These are phyloP conservation scores for Cecropterus lyciades DNA, from an alignment of 1,140 invertebrate species.

Conservation along the genomic window DNA sequence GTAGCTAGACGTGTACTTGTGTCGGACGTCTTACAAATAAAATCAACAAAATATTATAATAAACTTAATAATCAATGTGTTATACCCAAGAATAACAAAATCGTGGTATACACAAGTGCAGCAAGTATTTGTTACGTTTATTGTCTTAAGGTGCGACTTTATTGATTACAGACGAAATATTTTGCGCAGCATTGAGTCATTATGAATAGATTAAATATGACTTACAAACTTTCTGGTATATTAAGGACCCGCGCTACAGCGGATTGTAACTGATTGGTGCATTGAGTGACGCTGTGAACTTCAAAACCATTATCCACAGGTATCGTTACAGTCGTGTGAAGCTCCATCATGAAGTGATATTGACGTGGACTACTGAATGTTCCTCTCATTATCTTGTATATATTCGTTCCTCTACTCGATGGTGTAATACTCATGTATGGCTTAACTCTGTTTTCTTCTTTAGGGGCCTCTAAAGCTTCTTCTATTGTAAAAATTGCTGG, in stretches of 20 bases:
- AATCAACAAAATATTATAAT: too few relatives aligned
- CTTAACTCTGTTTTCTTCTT: slow-evolving; percentile 50
- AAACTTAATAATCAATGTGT: too few relatives aligned
- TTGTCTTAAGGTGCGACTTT: too few relatives aligned
- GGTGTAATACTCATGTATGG: slow-evolving; percentile 36
- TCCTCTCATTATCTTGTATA: slow-evolving; percentile 78
- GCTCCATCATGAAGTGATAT: slow-evolving; percentile 87
- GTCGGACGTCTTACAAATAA: too few relatives aligned
- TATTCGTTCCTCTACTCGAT: slow-evolving; percentile 51
- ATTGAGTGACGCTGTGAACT: slow-evolving; percentile 85
- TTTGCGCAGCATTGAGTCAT: too few relatives aligned
- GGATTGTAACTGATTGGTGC: slow-evolving; percentile 86
- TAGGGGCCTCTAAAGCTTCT: slow-evolving; percentile 83
- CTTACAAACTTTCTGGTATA: slow-evolving; percentile 59
- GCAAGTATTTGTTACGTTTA: too few relatives aligned
- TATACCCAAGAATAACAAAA: too few relatives aligned
- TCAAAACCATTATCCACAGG: slow-evolving; percentile 87
- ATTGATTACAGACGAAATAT: too few relatives aligned
- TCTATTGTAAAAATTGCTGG: slow-evolving; percentile 84
- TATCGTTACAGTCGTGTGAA: slow-evolving; percentile 85
- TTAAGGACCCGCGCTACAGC: slow-evolving; percentile 84
- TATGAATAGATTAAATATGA: background rate
- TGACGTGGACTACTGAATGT: slow-evolving; percentile 66
- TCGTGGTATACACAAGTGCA: too few relatives aligned
- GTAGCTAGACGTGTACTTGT: too few relatives aligned